A percentile compares a stretch with the other conserved stretches of the same genome.
Conservation (phyloP, 2,797 vertebrate species). For the Salmo trutta region DNA sequence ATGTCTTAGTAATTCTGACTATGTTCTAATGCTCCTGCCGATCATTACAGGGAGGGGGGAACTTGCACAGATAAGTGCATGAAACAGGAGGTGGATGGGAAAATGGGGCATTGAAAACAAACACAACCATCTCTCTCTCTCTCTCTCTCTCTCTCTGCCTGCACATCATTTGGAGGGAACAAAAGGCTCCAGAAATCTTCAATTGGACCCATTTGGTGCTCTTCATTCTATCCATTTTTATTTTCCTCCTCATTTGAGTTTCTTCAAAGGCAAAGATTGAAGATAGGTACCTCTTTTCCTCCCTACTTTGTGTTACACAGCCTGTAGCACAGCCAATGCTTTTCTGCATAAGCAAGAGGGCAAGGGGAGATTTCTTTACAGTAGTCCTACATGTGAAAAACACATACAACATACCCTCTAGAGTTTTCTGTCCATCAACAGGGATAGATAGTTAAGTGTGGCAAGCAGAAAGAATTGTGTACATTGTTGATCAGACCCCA, state of each 20-base stretch:
- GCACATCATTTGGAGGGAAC: background rate
- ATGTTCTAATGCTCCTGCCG: conserved; percentile 7
- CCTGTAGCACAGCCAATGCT: background rate
- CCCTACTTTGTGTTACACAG: background rate
- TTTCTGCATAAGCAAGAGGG: too few species aligned
- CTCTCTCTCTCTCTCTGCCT: background rate
- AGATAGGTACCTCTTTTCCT: background rate
- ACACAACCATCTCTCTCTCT: too few species aligned
- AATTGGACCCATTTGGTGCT: background rate
- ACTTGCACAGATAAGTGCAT: background rate
- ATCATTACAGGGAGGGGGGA: background rate
- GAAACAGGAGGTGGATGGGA: background rate
- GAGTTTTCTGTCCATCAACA: background rate
- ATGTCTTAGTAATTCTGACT: background rate
- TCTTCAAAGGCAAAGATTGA: background rate
- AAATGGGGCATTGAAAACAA: background rate
- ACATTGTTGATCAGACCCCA: background rate
- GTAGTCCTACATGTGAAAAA: too few species aligned
- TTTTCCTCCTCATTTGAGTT: background rate
- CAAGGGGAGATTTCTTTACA: too few species aligned
- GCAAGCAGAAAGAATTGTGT: background rate
- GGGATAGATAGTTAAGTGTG: background rate
- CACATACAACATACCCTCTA: too few species aligned
- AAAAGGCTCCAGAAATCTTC: background rate
- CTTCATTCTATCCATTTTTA: background rate